Evolutionary conservation across 2,113 vertebrate genomes (phyloP), one percentile per base, ranked within the genome.

Genomic region (Coptodon rendalli): DNA sequence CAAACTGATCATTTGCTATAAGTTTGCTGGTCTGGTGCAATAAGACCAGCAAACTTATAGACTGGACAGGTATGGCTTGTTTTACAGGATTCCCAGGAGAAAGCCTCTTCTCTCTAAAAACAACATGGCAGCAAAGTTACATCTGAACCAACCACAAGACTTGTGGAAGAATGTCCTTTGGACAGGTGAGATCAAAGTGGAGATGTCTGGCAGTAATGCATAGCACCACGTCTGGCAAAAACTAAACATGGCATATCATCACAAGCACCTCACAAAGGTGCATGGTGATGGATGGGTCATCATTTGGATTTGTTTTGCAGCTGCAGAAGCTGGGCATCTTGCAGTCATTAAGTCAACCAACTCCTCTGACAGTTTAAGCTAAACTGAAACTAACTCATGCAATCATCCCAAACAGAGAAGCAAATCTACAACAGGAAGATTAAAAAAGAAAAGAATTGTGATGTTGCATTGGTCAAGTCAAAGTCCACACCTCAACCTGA

Each of bases 351-450:
- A 38, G 11, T 5, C 34, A 22, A 68, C 19, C 63, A 68, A 68
- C 34, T 68, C 63, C 63, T 68, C 61, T 66, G 63, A 40, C 36
- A 40, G 63, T 38, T 68, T 40, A 68, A 40, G 63, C 63, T 40
- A 40, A 14, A n/a, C 36, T 24, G 36, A 43, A 40, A 43, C 36
- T 1, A 24, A 24, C n/a, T 71, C 7, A 2, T 6, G 36, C 66
- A 71, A 2, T 71, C 7, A 71, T 43, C 36, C 36, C 36, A 71
- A 71, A 16, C 36, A 71, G 36, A 71, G 36, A 22, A 71, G n/a
- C 36, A 71, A 71, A 71, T 40, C 63, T 40, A 24, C n/a, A 24
- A 71, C 63, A 24, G n/a, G 38, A 66, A 66, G 34, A 66, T 66
- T 66, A 22, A 66, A 66, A 66, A 63, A 38, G 63, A 68, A 40